Base-by-base conservation (phyloP, 1,140 invertebrate genomes). In the Drosophila virilis region DNA sequence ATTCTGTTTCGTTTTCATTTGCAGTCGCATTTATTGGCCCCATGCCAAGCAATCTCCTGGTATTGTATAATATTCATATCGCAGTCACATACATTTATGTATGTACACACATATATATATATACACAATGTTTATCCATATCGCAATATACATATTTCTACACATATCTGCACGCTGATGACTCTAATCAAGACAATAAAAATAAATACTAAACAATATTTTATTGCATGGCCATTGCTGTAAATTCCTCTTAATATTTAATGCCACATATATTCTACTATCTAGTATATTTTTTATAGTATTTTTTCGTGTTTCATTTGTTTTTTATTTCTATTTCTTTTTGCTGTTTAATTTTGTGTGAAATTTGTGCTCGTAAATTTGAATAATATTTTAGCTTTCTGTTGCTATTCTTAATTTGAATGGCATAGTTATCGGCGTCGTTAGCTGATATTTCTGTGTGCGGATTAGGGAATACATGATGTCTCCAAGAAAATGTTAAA, bases 141-240 rank as follows among this genome's bases (percentile, higher is more conserved):
- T 67, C 35, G 33, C 22, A 59, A 40, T 57, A 50, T 58, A 45
- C 22, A 28, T 45, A 8, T 54, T 28, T 28, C 32, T 69, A 61
- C 66, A 59, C 79, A 58, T 64, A 35, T 38, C 42, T 74, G 40
- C 17, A 40, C 51, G 35, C 45, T 61, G 72, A 74, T 80, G 81
- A 70, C 71, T 86, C 68, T 78, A 86, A 86, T 86, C 82, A 86
- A 86, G 83, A 83, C 76, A 86, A 86, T 86, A 75, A 86, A 82
- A 83, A 76, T 86, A 88, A 71, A 83, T 77, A 77, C 62, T 59
- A 65, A 45, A 68, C 32, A 57, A 72, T 58, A 61, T 80, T 74
- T 80, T 82, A 80, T 82, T 88, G 78, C 70, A 50, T 52, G 69
- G 48, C 42, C 67, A 68, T 66, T 71, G 51, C 42, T 33, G 52